These are phyloP conservation scores for Nothoprocta perdicaria DNA, from an alignment of 2,113 vertebrate genomes.

Conservation along the genomic window DNA sequence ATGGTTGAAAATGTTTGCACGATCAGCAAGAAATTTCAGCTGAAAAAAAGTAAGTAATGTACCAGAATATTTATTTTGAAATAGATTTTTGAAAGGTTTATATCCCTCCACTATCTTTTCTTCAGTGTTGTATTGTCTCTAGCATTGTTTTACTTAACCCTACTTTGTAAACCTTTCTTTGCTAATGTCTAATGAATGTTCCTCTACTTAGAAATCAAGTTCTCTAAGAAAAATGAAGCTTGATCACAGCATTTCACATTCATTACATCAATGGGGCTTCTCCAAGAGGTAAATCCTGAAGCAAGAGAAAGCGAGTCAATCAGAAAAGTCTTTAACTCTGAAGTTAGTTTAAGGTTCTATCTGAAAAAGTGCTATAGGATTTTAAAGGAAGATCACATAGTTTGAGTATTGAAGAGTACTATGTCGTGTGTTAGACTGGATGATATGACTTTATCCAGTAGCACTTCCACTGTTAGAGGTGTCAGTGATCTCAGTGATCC, in stretches of 20 bases:
- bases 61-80: neutral
- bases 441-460: neutral
- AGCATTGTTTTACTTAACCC: neutral
- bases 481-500: neutral
- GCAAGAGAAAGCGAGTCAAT: neutral
- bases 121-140: neutral
- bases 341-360: neutral
- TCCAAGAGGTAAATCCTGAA: neutral
- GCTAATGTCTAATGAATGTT: neutral
- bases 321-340: neutral
- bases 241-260: neutral
- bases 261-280: neutral
- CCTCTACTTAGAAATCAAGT: neutral
- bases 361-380: neutral
- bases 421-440: neutral
- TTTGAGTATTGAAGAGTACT: neutral
- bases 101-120: neutral
- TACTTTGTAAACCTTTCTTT: neutral
- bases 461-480: neutral
- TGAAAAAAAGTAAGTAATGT: constrained; percentile 70
- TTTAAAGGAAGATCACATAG: neutral
- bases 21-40: constrained; percentile 41
- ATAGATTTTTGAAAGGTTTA: constrained; percentile 7
- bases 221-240: neutral
- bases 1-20: constrained; percentile 66